Conservation (phyloP, 2,797 vertebrate genomes). For the Eidolon dupreanum region DNA sequence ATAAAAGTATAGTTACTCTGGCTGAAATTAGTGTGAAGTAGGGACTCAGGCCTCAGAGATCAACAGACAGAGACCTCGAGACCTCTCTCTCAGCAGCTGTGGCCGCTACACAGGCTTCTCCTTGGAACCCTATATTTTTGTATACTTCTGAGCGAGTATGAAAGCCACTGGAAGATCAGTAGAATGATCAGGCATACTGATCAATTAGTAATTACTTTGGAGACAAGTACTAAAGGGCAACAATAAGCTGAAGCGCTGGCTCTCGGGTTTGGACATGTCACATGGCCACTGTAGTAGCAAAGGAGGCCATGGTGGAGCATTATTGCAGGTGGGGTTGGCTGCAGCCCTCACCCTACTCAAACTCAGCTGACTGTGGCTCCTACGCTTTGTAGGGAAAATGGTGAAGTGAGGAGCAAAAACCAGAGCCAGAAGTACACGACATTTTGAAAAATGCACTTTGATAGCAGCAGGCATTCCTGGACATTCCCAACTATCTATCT, state of each 20-base stretch:
- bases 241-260: background rate
- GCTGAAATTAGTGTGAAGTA: background rate
- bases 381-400: background rate
- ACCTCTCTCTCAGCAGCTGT: background rate
- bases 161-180: background rate
- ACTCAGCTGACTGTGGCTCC: no score
- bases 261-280: background rate
- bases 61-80: accelerated
- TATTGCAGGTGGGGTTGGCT: no score
- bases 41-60: background rate
- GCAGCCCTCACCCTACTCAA: background rate
- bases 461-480: background rate
- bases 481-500: background rate
- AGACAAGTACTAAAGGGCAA: background rate
- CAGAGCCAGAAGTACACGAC: background rate
- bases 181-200: background rate
- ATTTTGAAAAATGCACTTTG: background rate
- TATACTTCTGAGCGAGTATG: background rate
- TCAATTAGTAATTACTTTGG: background rate
- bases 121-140: background rate
- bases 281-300: background rate
- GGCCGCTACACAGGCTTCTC: background rate
- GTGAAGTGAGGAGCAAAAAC: background rate
- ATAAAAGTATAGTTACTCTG: background rate
- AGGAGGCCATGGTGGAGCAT: accelerated